Base-by-base conservation (phyloP, 2,113 vertebrate genomes). In the Sphyrna mokarran region DNA sequence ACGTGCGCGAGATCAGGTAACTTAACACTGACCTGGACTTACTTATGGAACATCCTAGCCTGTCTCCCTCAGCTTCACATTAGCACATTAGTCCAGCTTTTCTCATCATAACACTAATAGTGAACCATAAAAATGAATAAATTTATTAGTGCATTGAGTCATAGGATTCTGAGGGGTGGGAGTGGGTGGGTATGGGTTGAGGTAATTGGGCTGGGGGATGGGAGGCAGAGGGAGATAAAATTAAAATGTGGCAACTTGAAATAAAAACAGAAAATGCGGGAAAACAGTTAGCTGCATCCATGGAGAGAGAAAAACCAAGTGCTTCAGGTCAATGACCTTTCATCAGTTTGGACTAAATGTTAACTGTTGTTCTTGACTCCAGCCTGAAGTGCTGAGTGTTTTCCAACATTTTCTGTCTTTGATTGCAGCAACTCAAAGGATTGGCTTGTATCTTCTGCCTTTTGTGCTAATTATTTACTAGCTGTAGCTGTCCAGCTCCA, bases 81-180 rank as follows among this genome's bases (percentile, higher is more conserved):
- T 18, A 96, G 96, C 96, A 95, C 96, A 95, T 96, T 96, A 96
- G 96, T 95, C 90, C 0, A 96, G 96, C 95, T 95, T 96, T 97
- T 96, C 96, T 10, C 23, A 86, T 94, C 96, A 96, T 96, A 95
- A 95, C 96, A 72, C 91, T 96, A 0, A 0, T 93, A 26, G 96
- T 95, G 29, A 83, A 10, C 23, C n/a, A 37, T 40, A 6, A 37
- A 37, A 83, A 86, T 90, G 23, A 13, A 29, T 16, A 4, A 61
- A 61, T 90, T 72, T 80, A n/a, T n/a, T 9, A 83, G 2, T 83
- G n/a, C 58, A 37, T 7, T 13, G 96, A 96, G 69, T 94, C 23
- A 14, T 0, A 68, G 95, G 80, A 11, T 8, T 10, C 1, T 9
- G 29, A 2, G 9, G 10, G 8, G 29, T 33, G 29, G 61, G 61